These are phyloP conservation scores for Acronicta psi DNA, from an alignment of 2,888 invertebrate species.

Conservation along the genomic window DNA sequence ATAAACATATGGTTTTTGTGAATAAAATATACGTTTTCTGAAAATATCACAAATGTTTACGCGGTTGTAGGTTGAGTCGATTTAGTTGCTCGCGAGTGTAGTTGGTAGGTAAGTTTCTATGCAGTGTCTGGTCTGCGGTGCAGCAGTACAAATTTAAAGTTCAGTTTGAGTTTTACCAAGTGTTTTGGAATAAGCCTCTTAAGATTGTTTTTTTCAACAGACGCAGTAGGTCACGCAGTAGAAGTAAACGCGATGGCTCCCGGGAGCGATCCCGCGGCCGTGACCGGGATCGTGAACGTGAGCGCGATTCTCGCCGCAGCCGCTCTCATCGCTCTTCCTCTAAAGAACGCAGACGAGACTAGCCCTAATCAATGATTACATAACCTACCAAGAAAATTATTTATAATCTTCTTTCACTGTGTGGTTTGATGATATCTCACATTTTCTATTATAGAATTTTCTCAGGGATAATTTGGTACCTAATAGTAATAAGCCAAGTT, in stretches of 20 bases:
- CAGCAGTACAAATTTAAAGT: no score
- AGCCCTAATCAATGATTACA: slow-evolving; percentile 30
- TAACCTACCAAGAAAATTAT: slow-evolving; percentile 15
- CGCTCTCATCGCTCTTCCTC: slow-evolving; percentile 80
- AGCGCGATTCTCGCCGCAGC: slow-evolving; percentile 75
- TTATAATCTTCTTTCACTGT: slow-evolving; percentile 34
- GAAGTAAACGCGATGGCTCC: slow-evolving; percentile 71
- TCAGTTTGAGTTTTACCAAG: no score
- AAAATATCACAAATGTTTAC: no score
- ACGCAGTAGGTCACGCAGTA: slow-evolving; percentile 78
- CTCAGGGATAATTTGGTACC: slow-evolving; percentile 16
- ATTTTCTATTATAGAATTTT: slow-evolving; percentile 19
- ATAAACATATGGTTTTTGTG: no score
- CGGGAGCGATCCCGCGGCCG: slow-evolving; percentile 76
- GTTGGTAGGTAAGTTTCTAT: no score
- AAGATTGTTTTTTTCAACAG: slow-evolving; percentile 41
- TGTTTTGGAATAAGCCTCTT: no score
- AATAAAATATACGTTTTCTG: no score
- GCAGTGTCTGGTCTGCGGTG: no score
- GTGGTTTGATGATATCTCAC: slow-evolving; percentile 22
- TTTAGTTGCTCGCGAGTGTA: no score
- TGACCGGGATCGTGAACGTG: slow-evolving; percentile 69
- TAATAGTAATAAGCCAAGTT: slow-evolving; percentile 10
- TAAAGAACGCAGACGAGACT: slow-evolving; percentile 80
- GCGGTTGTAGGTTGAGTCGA: no score